Base-by-base conservation (phyloP, 2,113 vertebrate genomes). In the Ardeotis arabs region DNA sequence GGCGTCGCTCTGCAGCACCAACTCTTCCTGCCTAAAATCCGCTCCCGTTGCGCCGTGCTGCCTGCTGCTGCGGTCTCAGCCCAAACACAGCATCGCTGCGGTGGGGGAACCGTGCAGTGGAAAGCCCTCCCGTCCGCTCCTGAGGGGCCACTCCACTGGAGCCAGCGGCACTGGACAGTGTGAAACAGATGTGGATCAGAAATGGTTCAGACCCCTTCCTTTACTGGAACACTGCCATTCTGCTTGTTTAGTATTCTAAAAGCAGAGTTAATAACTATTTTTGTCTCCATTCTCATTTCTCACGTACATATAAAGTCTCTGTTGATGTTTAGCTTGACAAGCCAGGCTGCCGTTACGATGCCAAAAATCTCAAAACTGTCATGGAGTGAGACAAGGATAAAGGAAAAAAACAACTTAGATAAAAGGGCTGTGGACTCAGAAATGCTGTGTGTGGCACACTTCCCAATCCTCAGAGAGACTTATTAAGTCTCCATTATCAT, bases 301-400 rank as follows among this genome's bases (percentile, higher is more conserved):
- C 92, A 96, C 95, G 23, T 96, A 95, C 77, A 8, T 88, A 77
- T 67, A 75, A 90, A 95, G 94, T 89, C 86, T 83, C 86, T 14
- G 94, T 74, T 95, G 95, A 95, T 92, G 86, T 50, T 92, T 33
- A 81, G 90, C 89, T 93, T 95, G 95, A 96, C 94, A 96, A 84
- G 80, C 89, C 58, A 68, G 90, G 95, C 95, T 96, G 96, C 92
- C 68, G 92, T 82, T 91, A 66, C 14, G 84, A 89, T 96, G 96
- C 96, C 95, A 96, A 89, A 95, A 93, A 75, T 82, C 95, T 96
- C 96, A 52, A 79, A 94, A 93, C 94, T 96, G 96, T 96, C 96
- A 96, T 37, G 84, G 96, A 96, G 77, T 72, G 92, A 95, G 95
- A 93, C 86, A 89, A 69, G 74, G 91, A 96, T 87, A 89, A 87